A percentile compares a stretch with the other conserved stretches of the same genome.
phyloP scores from a whole-genome alignment of 1,140 invertebrate genomes.

The Drosophila mauritiana region DNA sequence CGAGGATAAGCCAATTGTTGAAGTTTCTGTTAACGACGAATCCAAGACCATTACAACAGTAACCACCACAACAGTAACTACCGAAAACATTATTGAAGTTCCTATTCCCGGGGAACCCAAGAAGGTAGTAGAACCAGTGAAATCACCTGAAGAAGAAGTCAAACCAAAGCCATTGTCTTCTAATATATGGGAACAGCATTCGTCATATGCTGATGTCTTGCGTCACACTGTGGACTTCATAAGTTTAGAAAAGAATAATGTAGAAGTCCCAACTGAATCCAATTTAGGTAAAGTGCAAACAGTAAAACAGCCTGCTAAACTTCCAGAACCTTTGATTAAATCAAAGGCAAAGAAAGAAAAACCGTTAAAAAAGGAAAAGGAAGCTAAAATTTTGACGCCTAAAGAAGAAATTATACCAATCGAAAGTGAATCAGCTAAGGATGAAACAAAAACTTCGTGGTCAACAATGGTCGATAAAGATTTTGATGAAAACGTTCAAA shows the following conservation, averaged over 20 bases:
- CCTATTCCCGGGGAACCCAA: too few species aligned
- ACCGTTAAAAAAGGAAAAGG: conserved; percentile 5
- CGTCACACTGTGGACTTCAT: conserved; percentile 66
- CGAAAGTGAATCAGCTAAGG: neutral
- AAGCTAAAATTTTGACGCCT: neutral
- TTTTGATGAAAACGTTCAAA: neutral
- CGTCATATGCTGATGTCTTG: conserved; percentile 72
- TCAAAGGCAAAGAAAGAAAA: conserved; percentile 40
- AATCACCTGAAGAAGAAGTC: neutral
- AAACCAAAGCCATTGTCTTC: neutral
- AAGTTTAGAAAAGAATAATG: conserved; percentile 58
- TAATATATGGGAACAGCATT: conserved; percentile 49
- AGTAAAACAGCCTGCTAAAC: neutral
- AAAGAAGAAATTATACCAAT: neutral
- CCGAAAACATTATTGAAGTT: too few species aligned
- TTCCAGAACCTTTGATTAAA: conserved; percentile 14
- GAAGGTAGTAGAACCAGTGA: neutral
- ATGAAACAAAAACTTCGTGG: conserved; percentile 25
- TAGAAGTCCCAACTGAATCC: conserved; percentile 10
- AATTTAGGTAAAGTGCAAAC: neutral
- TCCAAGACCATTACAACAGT: too few species aligned
- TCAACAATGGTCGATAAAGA: conserved; percentile 46
- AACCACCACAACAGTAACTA: too few species aligned
- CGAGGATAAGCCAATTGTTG: neutral
- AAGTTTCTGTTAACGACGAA: too few species aligned